Evolutionary conservation across 2,797 vertebrate species (phyloP).

Genomic region (Paratrypauchen microcephalus): DNA sequence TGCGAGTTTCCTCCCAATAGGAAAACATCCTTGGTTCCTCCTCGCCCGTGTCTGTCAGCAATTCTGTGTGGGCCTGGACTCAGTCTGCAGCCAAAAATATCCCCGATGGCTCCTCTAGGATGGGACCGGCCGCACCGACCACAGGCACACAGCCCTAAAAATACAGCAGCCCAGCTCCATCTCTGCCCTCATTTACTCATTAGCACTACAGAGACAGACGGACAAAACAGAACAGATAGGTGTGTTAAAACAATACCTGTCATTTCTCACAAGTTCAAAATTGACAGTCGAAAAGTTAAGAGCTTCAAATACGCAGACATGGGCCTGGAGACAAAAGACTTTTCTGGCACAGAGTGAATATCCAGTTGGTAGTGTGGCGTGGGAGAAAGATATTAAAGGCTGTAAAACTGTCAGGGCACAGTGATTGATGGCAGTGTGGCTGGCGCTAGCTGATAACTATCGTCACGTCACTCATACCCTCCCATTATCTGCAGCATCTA

Average conservation of each 20-base stretch:
- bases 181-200: slow-evolving; percentile 62
- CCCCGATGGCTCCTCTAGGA: slow-evolving; percentile 68
- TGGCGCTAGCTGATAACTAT: slow-evolving; percentile 56
- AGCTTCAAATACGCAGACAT: slow-evolving; percentile 26
- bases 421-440: slow-evolving; percentile 49
- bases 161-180: slow-evolving; percentile 63
- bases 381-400: slow-evolving; percentile 70
- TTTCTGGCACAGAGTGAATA: slow-evolving; percentile 39
- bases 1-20: slow-evolving; percentile 72
- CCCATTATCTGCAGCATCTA: slow-evolving; percentile 50
- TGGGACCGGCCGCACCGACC: slow-evolving; percentile 70
- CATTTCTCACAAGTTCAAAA: neutral
- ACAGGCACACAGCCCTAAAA: slow-evolving; percentile 74
- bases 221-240: slow-evolving; percentile 30
- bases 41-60: slow-evolving; percentile 70
- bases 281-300: neutral
- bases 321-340: slow-evolving; percentile 47
- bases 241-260: slow-evolving; percentile 26
- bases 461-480: slow-evolving; percentile 50
- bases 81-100: slow-evolving; percentile 74
- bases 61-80: slow-evolving; percentile 79
- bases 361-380: slow-evolving; percentile 50
- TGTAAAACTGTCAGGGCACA: slow-evolving; percentile 56
- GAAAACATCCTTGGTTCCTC: slow-evolving; percentile 73
- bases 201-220: slow-evolving; percentile 42